Percentiles rank a stretch among this genome's conserved stretches.
These are phyloP conservation scores for Neodiprion virginianus DNA, from an alignment of 1,140 invertebrate genomes.

Conservation along the genomic window DNA sequence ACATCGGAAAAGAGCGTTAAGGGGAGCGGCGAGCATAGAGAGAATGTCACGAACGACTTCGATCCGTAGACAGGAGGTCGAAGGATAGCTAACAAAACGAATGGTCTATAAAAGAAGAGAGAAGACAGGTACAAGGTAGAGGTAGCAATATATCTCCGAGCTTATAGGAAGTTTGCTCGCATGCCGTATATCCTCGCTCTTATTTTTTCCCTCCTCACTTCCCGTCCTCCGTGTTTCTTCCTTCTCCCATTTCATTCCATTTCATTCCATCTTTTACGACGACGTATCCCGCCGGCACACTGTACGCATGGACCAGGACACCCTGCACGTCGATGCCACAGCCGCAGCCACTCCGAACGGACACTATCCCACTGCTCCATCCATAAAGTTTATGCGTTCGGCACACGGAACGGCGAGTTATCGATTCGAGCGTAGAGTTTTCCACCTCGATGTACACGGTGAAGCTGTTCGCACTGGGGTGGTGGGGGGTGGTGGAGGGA, in stretches of 20 bases:
- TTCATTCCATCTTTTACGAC: not conserved
- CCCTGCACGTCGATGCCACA: not conserved
- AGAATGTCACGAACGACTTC: conserved; percentile 1
- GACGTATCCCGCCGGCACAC: not conserved
- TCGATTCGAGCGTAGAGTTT: too few species aligned
- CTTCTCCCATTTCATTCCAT: not conserved
- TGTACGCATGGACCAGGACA: not conserved
- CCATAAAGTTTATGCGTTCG: too few species aligned
- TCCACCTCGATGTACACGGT: too few species aligned
- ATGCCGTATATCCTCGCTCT: conserved; percentile 1
- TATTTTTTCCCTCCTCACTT: not conserved
- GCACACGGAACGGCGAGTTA: too few species aligned
- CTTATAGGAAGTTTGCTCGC: conserved; percentile 15
- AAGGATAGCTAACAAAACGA: conserved; percentile 2
- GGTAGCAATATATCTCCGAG: conserved; percentile 3
- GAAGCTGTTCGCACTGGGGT: too few species aligned
- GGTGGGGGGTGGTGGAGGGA: too few species aligned
- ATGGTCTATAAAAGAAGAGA: conserved; percentile 12
- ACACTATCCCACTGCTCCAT: too few species aligned
- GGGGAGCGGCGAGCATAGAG: not conserved
- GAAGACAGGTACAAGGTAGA: conserved; percentile 12
- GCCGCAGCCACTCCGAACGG: not conserved
- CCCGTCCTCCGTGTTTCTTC: not conserved
- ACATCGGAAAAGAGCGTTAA: too few species aligned
- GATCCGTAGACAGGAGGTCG: not conserved